Conservation (phyloP, 1,140 invertebrate genomes). For the Zaprionus tsacasi region DNA sequence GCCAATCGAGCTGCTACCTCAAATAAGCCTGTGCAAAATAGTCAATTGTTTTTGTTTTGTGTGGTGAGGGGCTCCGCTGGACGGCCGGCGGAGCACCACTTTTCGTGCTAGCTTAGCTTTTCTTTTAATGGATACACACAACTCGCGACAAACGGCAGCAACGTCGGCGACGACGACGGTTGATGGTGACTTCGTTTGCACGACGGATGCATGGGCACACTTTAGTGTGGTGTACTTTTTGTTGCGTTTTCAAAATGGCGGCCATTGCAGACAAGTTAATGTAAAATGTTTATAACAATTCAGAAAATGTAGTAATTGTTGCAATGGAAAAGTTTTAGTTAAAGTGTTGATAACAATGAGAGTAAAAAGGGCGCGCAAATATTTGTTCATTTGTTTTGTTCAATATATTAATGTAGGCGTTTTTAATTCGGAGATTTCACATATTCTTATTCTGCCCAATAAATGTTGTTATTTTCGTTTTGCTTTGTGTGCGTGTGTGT, state of each 20-base stretch:
- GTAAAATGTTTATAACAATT: constrained; percentile 45
- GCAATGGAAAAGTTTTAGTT: not conserved
- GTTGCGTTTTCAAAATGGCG: constrained; percentile 70
- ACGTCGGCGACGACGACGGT: constrained; percentile 40
- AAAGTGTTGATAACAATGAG: not conserved
- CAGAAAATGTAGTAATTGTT: not conserved
- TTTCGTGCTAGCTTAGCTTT: constrained; percentile 40
- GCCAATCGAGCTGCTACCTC: not conserved
- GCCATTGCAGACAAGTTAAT: constrained; percentile 46
- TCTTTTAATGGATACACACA: constrained; percentile 64
- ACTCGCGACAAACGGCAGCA: constrained; percentile 41
- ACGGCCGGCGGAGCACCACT: constrained; percentile 60
- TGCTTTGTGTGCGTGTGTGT: constrained; percentile 17
- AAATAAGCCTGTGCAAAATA: constrained; percentile 10
- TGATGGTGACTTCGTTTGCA: constrained; percentile 64
- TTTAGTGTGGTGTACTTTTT: constrained; percentile 56
- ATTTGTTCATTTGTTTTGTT: constrained; percentile 12
- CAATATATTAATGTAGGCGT: constrained; percentile 9
- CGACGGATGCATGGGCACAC: constrained; percentile 57
- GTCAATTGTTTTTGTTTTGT: constrained; percentile 26
- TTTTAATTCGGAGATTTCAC: constrained; percentile 5
- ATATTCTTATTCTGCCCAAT: constrained; percentile 24
- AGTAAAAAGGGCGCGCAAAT: constrained; percentile 13
- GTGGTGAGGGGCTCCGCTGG: constrained; percentile 34
- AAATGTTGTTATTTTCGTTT: constrained; percentile 44